Evolutionary conservation across 2,888 invertebrate genomes (phyloP).

Genomic region (Stenodema calcarata): DNA sequence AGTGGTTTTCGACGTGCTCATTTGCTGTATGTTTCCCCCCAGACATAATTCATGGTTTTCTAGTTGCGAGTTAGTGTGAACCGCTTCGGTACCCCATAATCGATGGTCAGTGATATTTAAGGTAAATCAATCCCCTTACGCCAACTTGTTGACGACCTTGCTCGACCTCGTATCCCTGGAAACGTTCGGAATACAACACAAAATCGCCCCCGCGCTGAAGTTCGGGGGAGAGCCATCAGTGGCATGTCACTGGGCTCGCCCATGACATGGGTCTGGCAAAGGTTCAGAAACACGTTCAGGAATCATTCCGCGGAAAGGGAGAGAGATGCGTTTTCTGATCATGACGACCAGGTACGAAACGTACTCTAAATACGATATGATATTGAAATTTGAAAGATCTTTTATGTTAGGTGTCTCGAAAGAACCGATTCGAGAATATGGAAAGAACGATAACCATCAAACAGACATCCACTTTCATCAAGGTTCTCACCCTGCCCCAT

Average conservation of each 20-base stretch:
- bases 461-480: too few relatives aligned
- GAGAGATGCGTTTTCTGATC: slow-evolving; percentile 38
- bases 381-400: not conserved
- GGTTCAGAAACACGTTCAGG: slow-evolving; percentile 59
- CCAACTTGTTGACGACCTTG: slow-evolving; percentile 44
- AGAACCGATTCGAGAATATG: too few relatives aligned
- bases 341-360: slow-evolving; percentile 50
- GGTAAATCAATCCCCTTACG: slow-evolving; percentile 35
- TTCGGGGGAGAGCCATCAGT: not conserved
- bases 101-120: slow-evolving; percentile 46
- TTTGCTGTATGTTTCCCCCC: not conserved
- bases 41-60: not conserved
- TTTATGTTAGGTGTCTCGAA: too few relatives aligned
- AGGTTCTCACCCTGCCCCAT: too few relatives aligned
- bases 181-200: not conserved
- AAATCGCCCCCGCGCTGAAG: not conserved
- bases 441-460: too few relatives aligned
- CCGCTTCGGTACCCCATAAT: slow-evolving; percentile 9
- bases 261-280: slow-evolving; percentile 60
- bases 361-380: not conserved
- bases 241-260: slow-evolving; percentile 54
- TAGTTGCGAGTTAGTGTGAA: not conserved
- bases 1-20: not conserved
- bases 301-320: slow-evolving; percentile 38
- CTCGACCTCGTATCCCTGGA: slow-evolving; percentile 37